These are phyloP conservation scores for Palythoa heliodiscus DNA, from an alignment of 92 coral and sea anemone genomes.

Conservation along the genomic window DNA sequence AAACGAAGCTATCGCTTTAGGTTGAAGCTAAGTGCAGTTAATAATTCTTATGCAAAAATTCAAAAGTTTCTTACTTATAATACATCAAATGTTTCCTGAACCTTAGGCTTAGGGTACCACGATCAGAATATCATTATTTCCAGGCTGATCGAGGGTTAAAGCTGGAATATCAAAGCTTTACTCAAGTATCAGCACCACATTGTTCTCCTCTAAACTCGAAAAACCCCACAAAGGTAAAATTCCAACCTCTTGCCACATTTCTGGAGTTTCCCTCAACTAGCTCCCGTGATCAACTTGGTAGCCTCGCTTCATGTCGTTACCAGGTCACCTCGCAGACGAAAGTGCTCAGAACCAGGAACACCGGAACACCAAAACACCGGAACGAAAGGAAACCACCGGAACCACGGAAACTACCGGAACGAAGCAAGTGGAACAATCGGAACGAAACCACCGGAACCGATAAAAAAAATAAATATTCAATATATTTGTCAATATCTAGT, in stretches of 20 bases:
- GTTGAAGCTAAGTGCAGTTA: too few species aligned
- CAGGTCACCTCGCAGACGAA: background rate
- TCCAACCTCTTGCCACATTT: background rate
- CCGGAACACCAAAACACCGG: too few species aligned
- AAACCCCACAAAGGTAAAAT: background rate
- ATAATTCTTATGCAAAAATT: background rate
- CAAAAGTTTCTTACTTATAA: background rate
- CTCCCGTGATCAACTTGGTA: conserved; percentile 32
- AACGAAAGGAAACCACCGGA: too few species aligned
- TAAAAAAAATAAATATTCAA: too few species aligned
- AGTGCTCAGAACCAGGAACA: too few species aligned
- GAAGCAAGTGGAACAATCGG: too few species aligned
- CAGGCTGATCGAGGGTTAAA: background rate
- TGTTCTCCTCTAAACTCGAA: background rate
- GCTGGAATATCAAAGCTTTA: background rate
- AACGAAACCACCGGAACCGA: too few species aligned
- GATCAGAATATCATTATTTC: background rate
- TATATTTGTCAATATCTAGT: too few species aligned
- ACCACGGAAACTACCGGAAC: too few species aligned
- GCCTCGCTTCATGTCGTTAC: conserved; percentile 10
- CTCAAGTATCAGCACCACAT: background rate
- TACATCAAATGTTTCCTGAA: background rate
- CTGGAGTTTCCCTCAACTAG: too few species aligned
- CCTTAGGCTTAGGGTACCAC: background rate
- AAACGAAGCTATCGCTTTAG: too few species aligned